These are phyloP conservation scores for Planococcus citri DNA, from an alignment of 1,140 invertebrate genomes.

Conservation along the genomic window DNA sequence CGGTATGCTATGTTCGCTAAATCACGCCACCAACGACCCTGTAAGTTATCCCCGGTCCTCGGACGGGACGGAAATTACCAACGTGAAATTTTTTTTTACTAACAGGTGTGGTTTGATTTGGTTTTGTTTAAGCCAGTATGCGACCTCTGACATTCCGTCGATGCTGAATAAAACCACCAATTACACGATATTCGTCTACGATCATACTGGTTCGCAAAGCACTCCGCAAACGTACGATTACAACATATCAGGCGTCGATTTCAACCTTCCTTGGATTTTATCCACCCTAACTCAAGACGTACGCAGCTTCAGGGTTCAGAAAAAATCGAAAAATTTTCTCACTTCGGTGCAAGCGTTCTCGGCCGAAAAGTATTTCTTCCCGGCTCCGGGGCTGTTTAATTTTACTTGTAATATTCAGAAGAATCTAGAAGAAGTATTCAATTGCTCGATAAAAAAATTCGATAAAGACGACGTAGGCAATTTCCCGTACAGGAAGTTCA, in stretches of 20 bases:
- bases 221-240: conserved; percentile 32
- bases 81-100: not conserved
- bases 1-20: not conserved
- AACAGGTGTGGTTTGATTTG: not conserved
- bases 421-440: not conserved
- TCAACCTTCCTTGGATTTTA: conserved; percentile 27
- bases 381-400: conserved; percentile 34
- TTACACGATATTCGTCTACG: conserved; percentile 23
- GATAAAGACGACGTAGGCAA: not conserved
- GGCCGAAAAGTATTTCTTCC: conserved; percentile 44
- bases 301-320: conserved; percentile 40
- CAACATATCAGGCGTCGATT: conserved; percentile 31
- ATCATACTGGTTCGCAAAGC: conserved; percentile 36
- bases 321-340: conserved; percentile 44
- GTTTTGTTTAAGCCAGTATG: conserved; percentile 11
- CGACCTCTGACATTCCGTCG: not conserved
- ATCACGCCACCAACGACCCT: not conserved
- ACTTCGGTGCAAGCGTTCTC: conserved; percentile 44
- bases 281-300: conserved; percentile 31
- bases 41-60: too few relatives aligned
- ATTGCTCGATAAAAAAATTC: not conserved
- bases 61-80: not conserved
- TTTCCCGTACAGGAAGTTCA: conserved; percentile 11
- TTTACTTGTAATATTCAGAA: conserved; percentile 29
- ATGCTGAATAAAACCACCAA: not conserved